Conservation (phyloP, 1,140 invertebrate genomes). For the Littorina saxatilis region DNA sequence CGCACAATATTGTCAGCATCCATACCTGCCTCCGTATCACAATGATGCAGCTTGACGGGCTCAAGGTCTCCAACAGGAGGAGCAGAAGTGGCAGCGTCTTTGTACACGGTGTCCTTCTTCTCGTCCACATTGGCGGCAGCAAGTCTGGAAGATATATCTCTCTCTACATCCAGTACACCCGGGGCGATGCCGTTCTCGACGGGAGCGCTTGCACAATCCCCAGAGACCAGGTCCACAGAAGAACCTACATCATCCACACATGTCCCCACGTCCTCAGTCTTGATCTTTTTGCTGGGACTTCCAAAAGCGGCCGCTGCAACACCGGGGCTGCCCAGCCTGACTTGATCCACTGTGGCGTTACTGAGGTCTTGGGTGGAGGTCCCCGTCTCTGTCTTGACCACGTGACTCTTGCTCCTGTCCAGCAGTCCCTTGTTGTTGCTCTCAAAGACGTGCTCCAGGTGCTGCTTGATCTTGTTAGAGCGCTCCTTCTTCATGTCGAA, state of each 20-base stretch:
- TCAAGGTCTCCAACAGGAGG: too few species aligned
- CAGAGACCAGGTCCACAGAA: background rate
- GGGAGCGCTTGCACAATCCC: background rate
- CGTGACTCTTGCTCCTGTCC: background rate
- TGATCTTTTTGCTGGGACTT: background rate
- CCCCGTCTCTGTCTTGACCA: background rate
- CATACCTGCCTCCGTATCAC: too few species aligned
- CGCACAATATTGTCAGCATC: too few species aligned
- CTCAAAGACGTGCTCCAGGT: constrained; percentile 59
- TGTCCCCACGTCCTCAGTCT: background rate
- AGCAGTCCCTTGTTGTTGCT: constrained; percentile 56
- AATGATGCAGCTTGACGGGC: background rate
- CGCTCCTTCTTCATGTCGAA: constrained; percentile 58
- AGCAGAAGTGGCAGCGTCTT: background rate
- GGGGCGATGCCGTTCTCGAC: background rate
- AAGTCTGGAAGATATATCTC: constrained; percentile 29
- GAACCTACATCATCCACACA: constrained; percentile 5
- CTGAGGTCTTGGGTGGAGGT: background rate
- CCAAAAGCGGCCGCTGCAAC: background rate
- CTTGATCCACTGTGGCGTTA: background rate
- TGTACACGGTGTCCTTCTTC: background rate
- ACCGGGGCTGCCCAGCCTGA: background rate
- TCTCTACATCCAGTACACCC: background rate
- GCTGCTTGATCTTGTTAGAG: constrained; percentile 56
- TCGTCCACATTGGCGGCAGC: constrained; percentile 26